These are phyloP conservation scores for Mimachlamys varia DNA, from an alignment of 2,888 invertebrate genomes.

Conservation along the genomic window DNA sequence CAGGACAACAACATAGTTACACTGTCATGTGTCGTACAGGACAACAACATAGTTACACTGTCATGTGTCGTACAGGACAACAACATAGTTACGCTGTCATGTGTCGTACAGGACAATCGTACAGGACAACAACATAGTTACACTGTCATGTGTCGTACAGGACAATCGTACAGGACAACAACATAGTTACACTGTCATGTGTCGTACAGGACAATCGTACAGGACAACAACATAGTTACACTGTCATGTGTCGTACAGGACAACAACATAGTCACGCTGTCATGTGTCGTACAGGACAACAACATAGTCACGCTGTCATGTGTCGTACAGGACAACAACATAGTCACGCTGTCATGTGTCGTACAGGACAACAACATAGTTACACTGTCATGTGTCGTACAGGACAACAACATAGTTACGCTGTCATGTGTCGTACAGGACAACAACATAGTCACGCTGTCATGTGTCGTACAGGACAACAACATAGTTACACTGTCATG, in stretches of 20 bases:
- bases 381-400: background rate
- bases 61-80: background rate
- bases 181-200: background rate
- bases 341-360: background rate
- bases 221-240: background rate
- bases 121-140: background rate
- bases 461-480: background rate
- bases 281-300: background rate
- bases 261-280: too few species aligned
- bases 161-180: too few species aligned
- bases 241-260: background rate
- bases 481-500: too few species aligned
- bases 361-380: background rate
- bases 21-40: background rate
- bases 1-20: background rate
- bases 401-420: background rate
- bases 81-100: too few species aligned
- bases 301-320: too few species aligned
- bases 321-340: background rate
- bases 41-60: background rate
- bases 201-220: background rate
- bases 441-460: background rate
- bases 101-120: background rate
- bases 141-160: background rate
- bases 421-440: background rate